Percentiles rank a stretch among this genome's conserved stretches.
Conservation (phyloP, 2,113 vertebrate genomes). For the Solea senegalensis region DNA sequence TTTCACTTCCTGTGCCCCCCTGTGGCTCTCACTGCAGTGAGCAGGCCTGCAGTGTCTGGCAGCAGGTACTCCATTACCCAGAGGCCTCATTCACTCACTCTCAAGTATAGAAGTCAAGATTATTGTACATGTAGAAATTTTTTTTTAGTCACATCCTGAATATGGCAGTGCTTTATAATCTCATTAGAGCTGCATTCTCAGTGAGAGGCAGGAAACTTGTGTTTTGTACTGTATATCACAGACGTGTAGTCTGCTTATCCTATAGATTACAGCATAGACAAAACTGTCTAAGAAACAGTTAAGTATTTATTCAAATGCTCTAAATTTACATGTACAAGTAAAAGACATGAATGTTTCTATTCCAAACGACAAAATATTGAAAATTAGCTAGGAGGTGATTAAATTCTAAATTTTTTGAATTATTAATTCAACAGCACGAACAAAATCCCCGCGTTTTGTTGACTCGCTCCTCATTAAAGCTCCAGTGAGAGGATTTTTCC, state of each 20-base stretch:
- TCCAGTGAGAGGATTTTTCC: slow-evolving; percentile 65
- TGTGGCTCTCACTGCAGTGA: slow-evolving; percentile 5
- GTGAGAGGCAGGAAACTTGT: neutral
- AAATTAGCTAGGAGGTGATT: neutral
- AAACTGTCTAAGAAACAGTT: too few species aligned
- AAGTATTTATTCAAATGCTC: too few species aligned
- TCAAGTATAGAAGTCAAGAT: slow-evolving; percentile 9
- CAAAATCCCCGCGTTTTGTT: slow-evolving; percentile 41
- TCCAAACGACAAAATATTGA: too few species aligned
- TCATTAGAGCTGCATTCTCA: neutral
- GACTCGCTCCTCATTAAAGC: slow-evolving; percentile 79
- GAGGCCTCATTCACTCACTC: slow-evolving; percentile 7
- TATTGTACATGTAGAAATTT: neutral
- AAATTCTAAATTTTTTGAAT: neutral
- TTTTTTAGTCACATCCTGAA: neutral
- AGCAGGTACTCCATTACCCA: slow-evolving; percentile 63
- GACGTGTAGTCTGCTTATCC: too few species aligned
- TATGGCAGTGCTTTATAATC: neutral
- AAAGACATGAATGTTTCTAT: too few species aligned
- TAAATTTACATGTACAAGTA: too few species aligned
- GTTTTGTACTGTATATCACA: too few species aligned
- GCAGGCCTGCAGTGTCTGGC: slow-evolving; percentile 25
- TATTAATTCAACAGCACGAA: neutral
- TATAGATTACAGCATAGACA: too few species aligned
- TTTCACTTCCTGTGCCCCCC: slow-evolving; percentile 7